phyloP scores from a whole-genome alignment of 1,140 invertebrate genomes.

The Hesperophylax magnus region DNA sequence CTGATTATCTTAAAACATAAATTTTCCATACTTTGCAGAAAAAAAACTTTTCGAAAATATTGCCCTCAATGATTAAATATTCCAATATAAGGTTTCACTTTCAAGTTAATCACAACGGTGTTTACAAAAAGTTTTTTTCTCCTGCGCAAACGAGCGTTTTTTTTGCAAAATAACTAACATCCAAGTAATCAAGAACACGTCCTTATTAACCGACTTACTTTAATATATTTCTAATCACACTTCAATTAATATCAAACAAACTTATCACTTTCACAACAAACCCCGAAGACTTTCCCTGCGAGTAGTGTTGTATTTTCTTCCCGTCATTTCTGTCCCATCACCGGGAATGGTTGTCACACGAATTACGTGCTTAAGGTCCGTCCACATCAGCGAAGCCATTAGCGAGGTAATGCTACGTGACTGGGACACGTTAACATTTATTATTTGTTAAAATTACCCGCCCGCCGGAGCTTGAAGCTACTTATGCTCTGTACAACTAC shows the following conservation, averaged over 20 bases:
- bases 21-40: too few relatives aligned
- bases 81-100: too few relatives aligned
- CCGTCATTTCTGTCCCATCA: constrained; percentile 18
- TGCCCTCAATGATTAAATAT: too few relatives aligned
- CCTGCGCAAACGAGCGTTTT: too few relatives aligned
- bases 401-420: constrained; percentile 29
- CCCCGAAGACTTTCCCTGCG: not conserved
- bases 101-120: too few relatives aligned
- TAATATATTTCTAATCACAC: too few relatives aligned
- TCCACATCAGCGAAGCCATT: constrained; percentile 29
- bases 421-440: constrained; percentile 36
- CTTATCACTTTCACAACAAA: not conserved
- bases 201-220: too few relatives aligned
- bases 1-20: too few relatives aligned
- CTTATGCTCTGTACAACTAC: not conserved
- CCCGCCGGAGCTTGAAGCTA: not conserved
- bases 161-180: too few relatives aligned
- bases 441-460: constrained; percentile 30
- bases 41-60: too few relatives aligned
- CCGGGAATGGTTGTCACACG: not conserved
- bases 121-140: too few relatives aligned
- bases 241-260: not conserved
- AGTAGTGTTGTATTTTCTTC: not conserved
- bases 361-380: constrained; percentile 21
- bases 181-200: too few relatives aligned